Evolutionary conservation across 1,140 invertebrate genomes (phyloP), one percentile per base, ranked within the genome.

Genomic region (Drosophila navojoa): DNA sequence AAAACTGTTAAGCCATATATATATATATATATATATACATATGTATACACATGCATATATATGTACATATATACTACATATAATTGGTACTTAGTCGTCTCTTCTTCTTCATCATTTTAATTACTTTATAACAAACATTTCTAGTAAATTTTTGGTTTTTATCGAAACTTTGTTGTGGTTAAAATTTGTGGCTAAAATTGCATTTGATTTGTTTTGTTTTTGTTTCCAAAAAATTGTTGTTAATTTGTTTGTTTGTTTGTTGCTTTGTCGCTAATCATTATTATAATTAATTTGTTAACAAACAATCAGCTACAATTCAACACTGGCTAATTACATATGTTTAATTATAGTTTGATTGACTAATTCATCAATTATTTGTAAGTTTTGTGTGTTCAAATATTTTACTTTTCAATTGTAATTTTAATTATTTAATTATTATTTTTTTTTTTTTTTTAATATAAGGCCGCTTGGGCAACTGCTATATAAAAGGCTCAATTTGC

Each of bases 271-370:
- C 49, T 66, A 55, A 64, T 69, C 49, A 32, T 57, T 29, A 53
- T 49, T 68, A 40, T 57, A 67, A 67, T 62, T 68, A 79, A 74
- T 87, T 74, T 64, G 59, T 81, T 67, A 86, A 87, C 81, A 82
- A 82, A 82, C 80, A 81, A 85, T 86, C 81, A 76, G 77, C 81
- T 86, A 86, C 76, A 79, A 73, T 87, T 85, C 71, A 87, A 86
- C 79, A 58, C 78, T 87, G 75, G 76, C 82, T 86, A 86, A 86
- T 81, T 86, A 19, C 19, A 19, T 19, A 77, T 75, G 64, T 69
- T 64, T 79, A 45, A 71, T 64, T 62, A 52, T 68, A 62, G 32
- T 79, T 42, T 66, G 4, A 3, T 38, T 38, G 0, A 38, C 35
- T 38, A 38, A 11, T 38, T 38, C 1, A 38, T 38, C 4, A 38